phyloP scores from a whole-genome alignment of 1,140 invertebrate species.

The Maniola jurtina region DNA sequence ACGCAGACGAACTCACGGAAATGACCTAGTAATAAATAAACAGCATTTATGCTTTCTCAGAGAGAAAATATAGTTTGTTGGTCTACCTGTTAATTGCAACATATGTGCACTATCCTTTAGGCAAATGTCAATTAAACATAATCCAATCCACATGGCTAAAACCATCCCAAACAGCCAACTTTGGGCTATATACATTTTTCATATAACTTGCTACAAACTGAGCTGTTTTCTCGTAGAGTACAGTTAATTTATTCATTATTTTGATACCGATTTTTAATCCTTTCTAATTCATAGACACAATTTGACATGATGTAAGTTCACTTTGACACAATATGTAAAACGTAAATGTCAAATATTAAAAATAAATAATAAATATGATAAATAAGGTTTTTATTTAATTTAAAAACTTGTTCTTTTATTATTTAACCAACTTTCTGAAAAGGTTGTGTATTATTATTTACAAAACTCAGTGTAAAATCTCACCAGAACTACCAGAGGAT shows the following conservation, averaged over 20 bases:
- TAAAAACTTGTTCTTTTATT: too few species aligned
- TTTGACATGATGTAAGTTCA: slow-evolving; percentile 36
- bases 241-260: slow-evolving; percentile 43
- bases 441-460: too few species aligned
- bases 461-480: too few species aligned
- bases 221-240: slow-evolving; percentile 5
- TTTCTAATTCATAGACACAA: slow-evolving; percentile 33
- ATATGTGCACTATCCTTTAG: slow-evolving; percentile 26
- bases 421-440: too few species aligned
- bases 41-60: not conserved
- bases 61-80: not conserved
- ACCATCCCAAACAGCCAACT: slow-evolving; percentile 57
- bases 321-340: slow-evolving; percentile 1
- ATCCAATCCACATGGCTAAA: slow-evolving; percentile 53
- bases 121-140: slow-evolving; percentile 48
- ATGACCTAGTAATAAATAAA: not conserved
- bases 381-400: too few species aligned
- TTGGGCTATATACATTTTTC: slow-evolving; percentile 68
- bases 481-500: too few species aligned
- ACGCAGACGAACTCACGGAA: too few species aligned
- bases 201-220: not conserved
- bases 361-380: too few species aligned
- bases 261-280: slow-evolving; percentile 27
- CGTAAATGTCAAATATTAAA: too few species aligned
- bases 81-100: slow-evolving; percentile 26